Evolutionary conservation across 2,888 invertebrate species (phyloP).

Genomic region (Drosophila borealis): DNA sequence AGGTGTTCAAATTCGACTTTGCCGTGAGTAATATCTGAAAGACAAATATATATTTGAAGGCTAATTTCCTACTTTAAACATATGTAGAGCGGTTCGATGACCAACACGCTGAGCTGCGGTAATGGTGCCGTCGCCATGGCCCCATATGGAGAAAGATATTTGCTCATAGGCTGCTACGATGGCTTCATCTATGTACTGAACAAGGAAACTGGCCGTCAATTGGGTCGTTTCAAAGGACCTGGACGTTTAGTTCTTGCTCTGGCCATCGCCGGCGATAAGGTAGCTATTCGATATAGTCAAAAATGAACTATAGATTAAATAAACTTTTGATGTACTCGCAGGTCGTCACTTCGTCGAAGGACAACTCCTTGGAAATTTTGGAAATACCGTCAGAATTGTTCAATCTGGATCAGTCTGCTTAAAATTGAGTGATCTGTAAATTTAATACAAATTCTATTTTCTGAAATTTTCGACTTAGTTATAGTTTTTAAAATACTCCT

Average conservation of each 20-base stretch:
- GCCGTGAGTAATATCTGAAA: slow-evolving; percentile 86
- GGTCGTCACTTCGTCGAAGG: slow-evolving; percentile 90
- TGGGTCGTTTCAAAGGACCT: slow-evolving; percentile 89
- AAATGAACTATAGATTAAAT: neutral
- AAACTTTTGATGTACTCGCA: slow-evolving; percentile 70
- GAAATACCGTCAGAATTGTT: slow-evolving; percentile 86
- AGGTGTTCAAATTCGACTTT: slow-evolving; percentile 91
- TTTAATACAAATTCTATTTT: slow-evolving; percentile 23
- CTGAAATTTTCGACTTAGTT: slow-evolving; percentile 25
- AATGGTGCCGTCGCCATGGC: slow-evolving; percentile 91
- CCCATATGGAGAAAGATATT: slow-evolving; percentile 87
- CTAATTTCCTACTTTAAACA: neutral
- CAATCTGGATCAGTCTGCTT: slow-evolving; percentile 6
- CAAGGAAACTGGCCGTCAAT: slow-evolving; percentile 85
- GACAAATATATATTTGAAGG: fast-evolving
- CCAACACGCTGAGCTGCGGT: slow-evolving; percentile 87
- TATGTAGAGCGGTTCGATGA: slow-evolving; percentile 88
- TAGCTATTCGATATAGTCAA: slow-evolving; percentile 60
- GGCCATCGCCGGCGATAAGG: slow-evolving; percentile 88
- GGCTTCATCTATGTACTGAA: slow-evolving; percentile 91
- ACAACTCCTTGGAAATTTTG: slow-evolving; percentile 88
- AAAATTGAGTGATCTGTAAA: slow-evolving; percentile 1
- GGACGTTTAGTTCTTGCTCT: slow-evolving; percentile 90
- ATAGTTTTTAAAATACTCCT: slow-evolving; percentile 13
- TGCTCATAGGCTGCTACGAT: slow-evolving; percentile 91